A percentile compares a stretch with the other conserved stretches of the same genome.
Evolutionary conservation across 1,140 invertebrate genomes (phyloP).

Genomic region (Drosophila sp.): DNA sequence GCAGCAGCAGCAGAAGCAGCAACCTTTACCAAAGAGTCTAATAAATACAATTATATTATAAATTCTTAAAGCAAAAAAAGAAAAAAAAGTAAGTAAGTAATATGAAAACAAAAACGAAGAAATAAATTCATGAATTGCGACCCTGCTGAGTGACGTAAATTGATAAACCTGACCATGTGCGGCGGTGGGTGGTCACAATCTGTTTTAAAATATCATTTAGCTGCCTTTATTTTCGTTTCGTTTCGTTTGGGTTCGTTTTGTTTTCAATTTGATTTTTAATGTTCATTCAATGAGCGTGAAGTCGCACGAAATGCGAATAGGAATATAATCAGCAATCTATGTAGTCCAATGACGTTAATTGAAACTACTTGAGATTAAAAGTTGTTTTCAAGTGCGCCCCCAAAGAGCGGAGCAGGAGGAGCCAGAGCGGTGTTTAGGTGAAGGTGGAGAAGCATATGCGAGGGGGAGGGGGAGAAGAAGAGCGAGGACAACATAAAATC

Average conservation of each 20-base stretch:
- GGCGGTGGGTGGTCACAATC: slow-evolving; percentile 69
- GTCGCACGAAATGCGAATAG: slow-evolving; percentile 31
- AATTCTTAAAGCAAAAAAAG: slow-evolving; percentile 7
- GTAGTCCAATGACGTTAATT: slow-evolving; percentile 82
- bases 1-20: slow-evolving; percentile 3
- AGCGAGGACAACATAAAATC: not conserved
- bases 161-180: slow-evolving; percentile 36
- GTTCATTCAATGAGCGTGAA: slow-evolving; percentile 63
- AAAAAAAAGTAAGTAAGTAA: not conserved
- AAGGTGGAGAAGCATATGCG: not conserved
- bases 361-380: slow-evolving; percentile 79
- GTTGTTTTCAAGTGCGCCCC: slow-evolving; percentile 68
- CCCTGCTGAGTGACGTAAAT: slow-evolving; percentile 65
- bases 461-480: too few species aligned
- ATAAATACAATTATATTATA: slow-evolving; percentile 14
- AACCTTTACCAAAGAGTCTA: slow-evolving; percentile 11
- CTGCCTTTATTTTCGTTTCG: slow-evolving; percentile 40
- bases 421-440: slow-evolving; percentile 18
- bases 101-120: slow-evolving; percentile 6
- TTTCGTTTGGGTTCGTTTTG: slow-evolving; percentile 14
- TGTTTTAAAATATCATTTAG: slow-evolving; percentile 29
- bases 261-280: slow-evolving; percentile 46
- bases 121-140: slow-evolving; percentile 69
- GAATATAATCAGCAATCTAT: slow-evolving; percentile 73
- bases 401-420: not conserved